These are phyloP conservation scores for Lepidocolaptes lacrymiger DNA, from an alignment of 2,797 vertebrate species.

Conservation along the genomic window DNA sequence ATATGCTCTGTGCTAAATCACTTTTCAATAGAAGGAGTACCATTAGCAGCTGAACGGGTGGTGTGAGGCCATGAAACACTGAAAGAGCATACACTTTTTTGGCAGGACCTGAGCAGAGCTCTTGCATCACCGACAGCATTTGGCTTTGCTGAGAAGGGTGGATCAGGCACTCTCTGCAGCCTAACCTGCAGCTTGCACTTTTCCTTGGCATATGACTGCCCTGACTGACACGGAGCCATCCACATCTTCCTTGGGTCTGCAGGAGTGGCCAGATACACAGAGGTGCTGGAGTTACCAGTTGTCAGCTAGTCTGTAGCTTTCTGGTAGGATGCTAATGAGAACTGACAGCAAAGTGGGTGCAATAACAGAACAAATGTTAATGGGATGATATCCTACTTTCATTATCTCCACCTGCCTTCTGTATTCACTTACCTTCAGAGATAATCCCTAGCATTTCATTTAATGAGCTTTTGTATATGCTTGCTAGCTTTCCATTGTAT, in stretches of 20 bases:
- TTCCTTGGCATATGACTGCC: not conserved
- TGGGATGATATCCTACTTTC: slow-evolving; percentile 10
- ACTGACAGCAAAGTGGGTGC: not conserved
- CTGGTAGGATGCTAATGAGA: not conserved
- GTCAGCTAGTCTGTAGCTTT: not conserved
- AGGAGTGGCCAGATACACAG: not conserved
- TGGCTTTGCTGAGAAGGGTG: not conserved
- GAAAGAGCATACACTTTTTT: not conserved
- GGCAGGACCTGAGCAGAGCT: not conserved
- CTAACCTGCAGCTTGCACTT: not conserved
- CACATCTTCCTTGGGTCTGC: not conserved
- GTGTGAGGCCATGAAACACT: not conserved
- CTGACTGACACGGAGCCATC: rapidly evolving
- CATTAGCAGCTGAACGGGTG: not conserved
- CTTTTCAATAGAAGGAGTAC: not conserved
- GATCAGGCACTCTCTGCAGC: not conserved
- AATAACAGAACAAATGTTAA: slow-evolving; percentile 12
- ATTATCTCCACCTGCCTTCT: slow-evolving; percentile 36
- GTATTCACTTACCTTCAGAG: slow-evolving; percentile 14
- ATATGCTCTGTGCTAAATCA: not conserved
- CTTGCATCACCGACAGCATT: not conserved
- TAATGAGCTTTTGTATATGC: slow-evolving; percentile 23
- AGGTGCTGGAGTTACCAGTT: not conserved
- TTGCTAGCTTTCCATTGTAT: not conserved
- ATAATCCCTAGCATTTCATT: slow-evolving; percentile 19